A percentile compares a stretch with the other conserved stretches of the same genome.
phyloP scores from a whole-genome alignment of 2,888 invertebrate species.

The Antheraea yamamai region DNA sequence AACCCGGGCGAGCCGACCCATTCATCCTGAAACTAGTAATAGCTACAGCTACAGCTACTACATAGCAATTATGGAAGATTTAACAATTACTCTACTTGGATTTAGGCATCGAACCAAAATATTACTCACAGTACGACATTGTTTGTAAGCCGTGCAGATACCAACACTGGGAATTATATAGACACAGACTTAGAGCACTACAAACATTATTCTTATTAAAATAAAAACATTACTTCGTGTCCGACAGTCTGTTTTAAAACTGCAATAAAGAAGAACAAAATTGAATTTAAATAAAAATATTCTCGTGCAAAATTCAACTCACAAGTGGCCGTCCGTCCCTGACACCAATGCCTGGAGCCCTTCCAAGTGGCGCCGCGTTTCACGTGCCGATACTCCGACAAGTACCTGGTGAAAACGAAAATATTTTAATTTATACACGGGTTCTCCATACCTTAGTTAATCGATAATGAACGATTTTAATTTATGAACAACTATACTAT shows the following conservation, averaged over 20 bases:
- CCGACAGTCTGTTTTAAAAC: background rate
- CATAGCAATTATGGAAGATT: too few relatives aligned
- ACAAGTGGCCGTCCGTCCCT: constrained; percentile 88
- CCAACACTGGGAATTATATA: too few relatives aligned
- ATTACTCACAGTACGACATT: too few relatives aligned
- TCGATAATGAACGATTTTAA: background rate
- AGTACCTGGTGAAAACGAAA: constrained; percentile 81
- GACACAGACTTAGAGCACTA: too few relatives aligned
- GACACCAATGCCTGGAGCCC: constrained; percentile 88
- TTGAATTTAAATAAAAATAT: background rate
- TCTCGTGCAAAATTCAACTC: constrained; percentile 21
- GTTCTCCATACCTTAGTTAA: background rate
- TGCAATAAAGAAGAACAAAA: background rate
- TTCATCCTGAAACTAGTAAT: too few relatives aligned
- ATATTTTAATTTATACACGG: background rate
- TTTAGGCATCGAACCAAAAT: too few relatives aligned
- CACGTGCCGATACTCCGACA: constrained; percentile 98
- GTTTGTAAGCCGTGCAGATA: too few relatives aligned
- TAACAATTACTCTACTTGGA: too few relatives aligned
- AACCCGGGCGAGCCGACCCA: too few relatives aligned
- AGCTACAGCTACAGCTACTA: too few relatives aligned
- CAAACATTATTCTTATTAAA: background rate
- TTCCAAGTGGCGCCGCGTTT: constrained; percentile 98
- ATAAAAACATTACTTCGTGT: background rate
- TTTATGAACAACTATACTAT: background rate